A percentile compares a stretch with the other conserved stretches of the same genome.
Conservation (phyloP, 2,888 invertebrate genomes). For the Chrysotoxum bicinctum region DNA sequence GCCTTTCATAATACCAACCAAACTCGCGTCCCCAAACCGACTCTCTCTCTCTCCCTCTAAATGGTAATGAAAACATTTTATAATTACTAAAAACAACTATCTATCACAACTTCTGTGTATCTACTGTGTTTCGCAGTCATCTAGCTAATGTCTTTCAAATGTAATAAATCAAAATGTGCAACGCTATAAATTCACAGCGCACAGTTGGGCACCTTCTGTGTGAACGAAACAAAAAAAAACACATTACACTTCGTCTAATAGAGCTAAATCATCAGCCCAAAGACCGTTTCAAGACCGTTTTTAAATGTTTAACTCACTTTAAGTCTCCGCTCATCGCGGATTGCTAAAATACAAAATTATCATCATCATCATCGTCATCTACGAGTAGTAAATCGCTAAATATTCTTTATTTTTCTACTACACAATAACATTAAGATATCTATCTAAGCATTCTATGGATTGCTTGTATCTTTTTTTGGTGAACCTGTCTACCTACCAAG, state of each 20-base stretch:
- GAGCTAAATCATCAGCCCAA: not conserved
- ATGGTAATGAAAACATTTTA: slow-evolving; percentile 61
- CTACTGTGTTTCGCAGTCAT: not conserved
- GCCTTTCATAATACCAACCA: slow-evolving; percentile 1
- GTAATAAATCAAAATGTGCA: slow-evolving; percentile 66
- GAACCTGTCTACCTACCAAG: slow-evolving; percentile 7
- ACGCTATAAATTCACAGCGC: slow-evolving; percentile 19
- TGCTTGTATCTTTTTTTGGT: slow-evolving; percentile 34
- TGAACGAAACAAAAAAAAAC: not conserved
- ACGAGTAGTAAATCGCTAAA: slow-evolving; percentile 18
- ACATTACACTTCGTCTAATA: slow-evolving; percentile 3
- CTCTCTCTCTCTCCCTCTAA: slow-evolving; percentile 36
- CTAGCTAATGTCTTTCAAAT: slow-evolving; percentile 49
- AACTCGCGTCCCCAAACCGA: not conserved
- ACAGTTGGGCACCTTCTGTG: slow-evolving; percentile 15
- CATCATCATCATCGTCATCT: slow-evolving; percentile 15
- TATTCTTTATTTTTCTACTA: slow-evolving; percentile 21
- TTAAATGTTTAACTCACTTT: not conserved
- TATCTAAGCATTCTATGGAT: slow-evolving; percentile 57
- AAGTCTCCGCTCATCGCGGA: slow-evolving; percentile 24
- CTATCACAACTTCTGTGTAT: slow-evolving; percentile 34
- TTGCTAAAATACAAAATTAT: slow-evolving; percentile 39
- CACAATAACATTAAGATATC: slow-evolving; percentile 56
- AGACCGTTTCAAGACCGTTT: slow-evolving; percentile 8
- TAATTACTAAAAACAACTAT: slow-evolving; percentile 60